Evolutionary conservation across 2,797 vertebrate species (phyloP).

Genomic region (Balearica regulorum): DNA sequence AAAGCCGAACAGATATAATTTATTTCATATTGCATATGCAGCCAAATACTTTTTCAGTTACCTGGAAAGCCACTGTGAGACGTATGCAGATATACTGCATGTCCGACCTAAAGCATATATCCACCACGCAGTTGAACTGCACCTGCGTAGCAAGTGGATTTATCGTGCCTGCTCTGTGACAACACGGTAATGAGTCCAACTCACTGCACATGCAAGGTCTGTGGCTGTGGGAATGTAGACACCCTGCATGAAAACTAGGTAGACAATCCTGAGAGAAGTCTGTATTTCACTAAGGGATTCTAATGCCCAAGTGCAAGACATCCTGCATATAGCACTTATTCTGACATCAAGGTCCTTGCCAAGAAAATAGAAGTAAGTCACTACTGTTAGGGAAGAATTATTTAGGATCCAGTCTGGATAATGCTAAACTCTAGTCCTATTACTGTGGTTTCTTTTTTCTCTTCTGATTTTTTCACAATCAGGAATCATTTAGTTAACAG

Average conservation of each 20-base stretch:
- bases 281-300: background rate
- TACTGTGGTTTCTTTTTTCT: background rate
- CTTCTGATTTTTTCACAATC: background rate
- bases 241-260: background rate
- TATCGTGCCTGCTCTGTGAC: background rate
- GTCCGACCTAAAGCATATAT: background rate
- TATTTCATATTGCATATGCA: background rate
- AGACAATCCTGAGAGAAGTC: background rate
- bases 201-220: background rate
- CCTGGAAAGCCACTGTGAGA: conserved; percentile 4
- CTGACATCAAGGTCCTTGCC: background rate
- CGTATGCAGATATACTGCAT: background rate
- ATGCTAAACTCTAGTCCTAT: background rate
- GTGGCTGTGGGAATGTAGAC: background rate
- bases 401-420: background rate
- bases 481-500: background rate
- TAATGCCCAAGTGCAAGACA: background rate
- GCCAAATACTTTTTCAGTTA: background rate
- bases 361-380: background rate
- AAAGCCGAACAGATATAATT: background rate
- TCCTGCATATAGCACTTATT: background rate
- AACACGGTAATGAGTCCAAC: fast-evolving
- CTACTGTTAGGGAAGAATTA: background rate
- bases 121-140: background rate
- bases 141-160: background rate